Base-by-base conservation (phyloP, 2,888 invertebrate genomes). In the Agrilus biguttatus region DNA sequence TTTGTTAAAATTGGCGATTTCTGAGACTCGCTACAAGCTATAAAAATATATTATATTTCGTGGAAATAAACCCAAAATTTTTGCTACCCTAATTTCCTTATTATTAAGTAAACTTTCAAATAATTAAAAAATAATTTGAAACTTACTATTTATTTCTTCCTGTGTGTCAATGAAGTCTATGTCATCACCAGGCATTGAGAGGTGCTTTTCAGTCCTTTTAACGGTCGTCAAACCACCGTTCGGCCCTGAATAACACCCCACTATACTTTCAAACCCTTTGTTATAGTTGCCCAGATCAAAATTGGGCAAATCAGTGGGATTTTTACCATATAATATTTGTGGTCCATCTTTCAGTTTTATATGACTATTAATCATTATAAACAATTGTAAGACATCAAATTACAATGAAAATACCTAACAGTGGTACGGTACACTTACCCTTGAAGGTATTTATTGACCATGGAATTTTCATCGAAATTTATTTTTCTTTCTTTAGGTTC, bases 211-310 rank as follows among this genome's bases (percentile, higher is more conserved):
- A 39, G 73, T 73, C 39, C 77, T 67, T 60, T 78, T 79, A 19
- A 86, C 81, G 39, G 80, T 77, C 1, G 82, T 80, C 4, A 90
- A 70, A 1, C 90, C 90, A 45, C 79, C 81, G 53, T 83, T 81
- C 1, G 90, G 90, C 8, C 90, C 90, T 0, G 88, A 83, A 56
- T 78, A 79, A 42, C 86, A 80, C 8, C 83, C 80, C 43, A 80
- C 69, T 41, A 85, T 69, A 40, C 75, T 72, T 42, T 70, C 68
- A 23, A 70, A 58, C 13, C 76, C 74, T 33, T 66, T 68, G 35
- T 68, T 62, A 55, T 73, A 74, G 17, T 59, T 51, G 10, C 68
- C 73, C 39, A 80, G 58, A 44, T 71, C 66, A 44, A 66, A 74
- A 52, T 71, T 73, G 1, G 86, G 85, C 52, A 88, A 67, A 59